Percentiles rank a stretch among this genome's conserved stretches.
phyloP scores from a whole-genome alignment of 2,113 vertebrate species.

The Sprattus sprattus region DNA sequence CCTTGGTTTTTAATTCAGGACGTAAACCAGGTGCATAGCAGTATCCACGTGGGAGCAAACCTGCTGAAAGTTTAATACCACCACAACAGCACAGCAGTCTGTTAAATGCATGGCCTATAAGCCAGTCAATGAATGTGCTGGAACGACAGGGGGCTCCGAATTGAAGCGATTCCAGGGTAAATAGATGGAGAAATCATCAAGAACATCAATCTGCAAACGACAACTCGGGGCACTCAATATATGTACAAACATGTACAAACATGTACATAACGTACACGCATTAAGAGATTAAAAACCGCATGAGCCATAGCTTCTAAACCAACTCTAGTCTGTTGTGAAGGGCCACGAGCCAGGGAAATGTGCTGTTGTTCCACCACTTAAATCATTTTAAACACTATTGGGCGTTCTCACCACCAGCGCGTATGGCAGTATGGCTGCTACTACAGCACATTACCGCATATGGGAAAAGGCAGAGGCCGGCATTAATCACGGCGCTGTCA shows the following conservation, averaged over 20 bases:
- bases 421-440: not conserved
- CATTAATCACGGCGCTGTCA: not conserved
- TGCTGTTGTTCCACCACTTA: not conserved
- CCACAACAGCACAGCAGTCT: not conserved
- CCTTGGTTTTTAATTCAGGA: not conserved
- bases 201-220: not conserved
- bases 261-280: not conserved
- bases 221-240: not conserved
- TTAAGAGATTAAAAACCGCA: not conserved
- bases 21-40: not conserved
- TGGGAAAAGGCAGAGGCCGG: conserved; percentile 18
- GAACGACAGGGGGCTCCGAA: not conserved
- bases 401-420: not conserved
- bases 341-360: not conserved
- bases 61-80: not conserved
- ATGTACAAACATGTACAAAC: not conserved
- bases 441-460: conserved; percentile 30
- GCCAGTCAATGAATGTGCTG: conserved; percentile 12
- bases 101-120: not conserved
- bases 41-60: not conserved
- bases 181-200: conserved; percentile 13
- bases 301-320: not conserved
- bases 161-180: not conserved
- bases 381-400: not conserved
- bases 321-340: not conserved